Percentiles rank a stretch among this genome's conserved stretches.
Conservation (phyloP, 2,113 vertebrate species). For the Hypocryptadius cinnamomeus region DNA sequence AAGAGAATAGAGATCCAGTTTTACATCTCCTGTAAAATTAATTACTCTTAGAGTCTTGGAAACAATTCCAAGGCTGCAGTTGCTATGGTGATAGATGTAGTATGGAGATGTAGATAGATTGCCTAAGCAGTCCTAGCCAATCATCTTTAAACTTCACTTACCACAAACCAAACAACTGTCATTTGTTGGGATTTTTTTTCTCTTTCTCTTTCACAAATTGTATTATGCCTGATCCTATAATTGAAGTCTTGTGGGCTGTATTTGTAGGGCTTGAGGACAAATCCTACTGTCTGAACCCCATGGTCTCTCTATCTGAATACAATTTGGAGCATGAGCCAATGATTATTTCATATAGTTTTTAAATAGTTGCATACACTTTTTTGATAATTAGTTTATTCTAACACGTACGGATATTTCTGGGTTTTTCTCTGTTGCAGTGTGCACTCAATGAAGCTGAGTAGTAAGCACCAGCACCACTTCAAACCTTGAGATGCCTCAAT, state of each 20-base stretch:
- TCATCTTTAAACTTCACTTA: not conserved
- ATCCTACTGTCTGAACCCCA: not conserved
- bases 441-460: not conserved
- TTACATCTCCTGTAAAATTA: conserved; percentile 15
- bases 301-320: not conserved
- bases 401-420: not conserved
- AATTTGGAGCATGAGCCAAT: not conserved
- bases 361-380: not conserved
- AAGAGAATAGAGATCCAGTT: not conserved
- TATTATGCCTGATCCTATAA: not conserved
- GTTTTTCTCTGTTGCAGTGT: not conserved
- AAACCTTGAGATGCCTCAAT: not conserved
- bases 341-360: not conserved
- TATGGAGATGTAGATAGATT: not conserved
- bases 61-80: conserved; percentile 19
- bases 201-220: not conserved
- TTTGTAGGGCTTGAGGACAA: not conserved
- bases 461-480: not conserved
- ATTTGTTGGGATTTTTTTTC: not conserved
- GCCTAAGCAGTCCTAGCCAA: not conserved
- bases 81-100: conserved; percentile 39
- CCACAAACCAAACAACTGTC: not conserved
- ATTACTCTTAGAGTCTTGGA: not conserved
- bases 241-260: not conserved
- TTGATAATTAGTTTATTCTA: not conserved